Evolutionary conservation across 2,797 vertebrate species (phyloP), one percentile per base, ranked within the genome.

Genomic region (Strix occidentalis): DNA sequence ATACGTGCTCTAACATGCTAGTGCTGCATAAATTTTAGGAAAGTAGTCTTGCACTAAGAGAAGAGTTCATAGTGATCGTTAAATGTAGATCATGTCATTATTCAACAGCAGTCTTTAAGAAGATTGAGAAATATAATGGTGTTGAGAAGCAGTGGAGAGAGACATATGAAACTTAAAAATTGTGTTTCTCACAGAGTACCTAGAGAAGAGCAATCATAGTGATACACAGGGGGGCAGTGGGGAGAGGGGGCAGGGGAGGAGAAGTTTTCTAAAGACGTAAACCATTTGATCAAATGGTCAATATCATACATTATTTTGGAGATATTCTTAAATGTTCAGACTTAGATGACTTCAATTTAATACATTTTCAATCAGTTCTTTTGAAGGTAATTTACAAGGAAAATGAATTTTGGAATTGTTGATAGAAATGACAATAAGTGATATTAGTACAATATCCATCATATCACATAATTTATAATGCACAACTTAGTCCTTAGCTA

Each of bases 181-280:
- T 31, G 0, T 66, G 3, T 69, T 87, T 80, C 31, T 79, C 66
- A 54, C 11, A 70, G 20, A 21, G 6, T 19, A 26, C 12, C 17
- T 64, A 24, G 20, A 83, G 33, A 85, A 75, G 5, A 74, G 24
- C 0, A 0, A 70, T 64, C 24, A 25, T 9, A 46, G 13, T 35
- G 54, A 82, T 66, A 46, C 16, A n/a, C 3, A 1, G 1, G 1
- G 1, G 4, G 3, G 13, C 1, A 1, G 4, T 1, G 18, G 11
- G 14, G 2, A 53, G 5, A 35, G 5, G 7, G 5, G 1, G 6
- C 5, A 65, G 2, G 4, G 9, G 23, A 76, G 7, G 5, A 74
- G 4, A 54, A 37, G 4, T 50, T 43, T 50, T 82, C 53, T 66
- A 3, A 29, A 50, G 57, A n/a, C 9, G 2, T 16, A 76, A 72